These are phyloP conservation scores for Oncorhynchus kisutch DNA, from an alignment of 2,113 vertebrate species.

Conservation along the genomic window DNA sequence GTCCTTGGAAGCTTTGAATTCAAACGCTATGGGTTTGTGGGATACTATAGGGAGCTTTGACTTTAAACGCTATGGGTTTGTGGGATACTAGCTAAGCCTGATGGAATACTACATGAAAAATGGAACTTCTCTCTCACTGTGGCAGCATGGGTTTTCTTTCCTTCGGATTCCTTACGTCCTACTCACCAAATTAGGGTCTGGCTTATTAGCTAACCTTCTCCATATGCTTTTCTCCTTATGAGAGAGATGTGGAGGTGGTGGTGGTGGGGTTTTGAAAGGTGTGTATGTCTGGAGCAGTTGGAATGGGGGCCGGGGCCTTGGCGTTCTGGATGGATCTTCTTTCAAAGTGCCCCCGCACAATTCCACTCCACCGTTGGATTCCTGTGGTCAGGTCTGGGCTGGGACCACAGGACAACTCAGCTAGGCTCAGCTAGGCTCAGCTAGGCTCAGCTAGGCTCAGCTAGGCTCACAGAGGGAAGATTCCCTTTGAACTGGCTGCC, in stretches of 20 bases:
- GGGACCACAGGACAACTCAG: constrained; percentile 66
- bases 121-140: constrained; percentile 41
- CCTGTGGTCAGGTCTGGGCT: constrained; percentile 68
- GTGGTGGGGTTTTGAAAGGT: constrained; percentile 64
- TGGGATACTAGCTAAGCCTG: constrained; percentile 34
- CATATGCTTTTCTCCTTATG: constrained; percentile 54
- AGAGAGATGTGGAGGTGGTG: constrained; percentile 54
- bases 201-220: constrained; percentile 54
- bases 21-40: constrained; percentile 19
- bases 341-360: constrained; percentile 64
- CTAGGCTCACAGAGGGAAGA: constrained; percentile 57
- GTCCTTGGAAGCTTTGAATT: neutral
- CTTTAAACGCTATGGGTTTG: constrained; percentile 16
- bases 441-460: constrained; percentile 26
- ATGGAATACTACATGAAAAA: constrained; percentile 31
- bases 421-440: no score
- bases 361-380: constrained; percentile 64
- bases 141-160: constrained; percentile 35
- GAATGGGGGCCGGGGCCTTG: neutral
- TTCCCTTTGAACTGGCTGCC: constrained; percentile 70
- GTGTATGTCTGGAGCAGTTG: constrained; percentile 24
- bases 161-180: constrained; percentile 23
- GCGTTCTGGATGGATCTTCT: constrained; percentile 50
- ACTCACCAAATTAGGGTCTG: constrained; percentile 35
- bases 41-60: constrained; percentile 30